These are phyloP conservation scores for Paramacrobiotus metropolitanus DNA, from an alignment of 1,140 invertebrate genomes.

Conservation along the genomic window DNA sequence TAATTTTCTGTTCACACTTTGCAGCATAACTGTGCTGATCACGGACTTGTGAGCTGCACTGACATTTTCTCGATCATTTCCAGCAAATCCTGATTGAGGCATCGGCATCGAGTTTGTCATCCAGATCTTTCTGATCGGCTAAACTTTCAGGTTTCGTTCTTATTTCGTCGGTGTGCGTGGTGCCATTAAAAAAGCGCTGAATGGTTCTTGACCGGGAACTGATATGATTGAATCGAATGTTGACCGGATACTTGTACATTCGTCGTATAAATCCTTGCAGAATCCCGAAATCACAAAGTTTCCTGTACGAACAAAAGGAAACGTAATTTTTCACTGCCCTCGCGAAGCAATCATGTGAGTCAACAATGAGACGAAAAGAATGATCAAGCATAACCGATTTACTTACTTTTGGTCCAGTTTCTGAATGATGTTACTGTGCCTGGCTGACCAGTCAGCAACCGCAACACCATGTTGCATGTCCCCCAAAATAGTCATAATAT, in stretches of 20 bases:
- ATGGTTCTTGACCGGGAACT: neutral
- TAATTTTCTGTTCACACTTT: too few relatives aligned
- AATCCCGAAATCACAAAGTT: neutral
- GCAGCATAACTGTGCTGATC: too few relatives aligned
- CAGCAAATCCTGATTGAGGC: neutral
- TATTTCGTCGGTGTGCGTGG: neutral
- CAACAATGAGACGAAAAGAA: neutral
- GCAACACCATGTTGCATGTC: neutral
- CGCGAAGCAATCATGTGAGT: too few relatives aligned
- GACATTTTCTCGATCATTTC: too few relatives aligned
- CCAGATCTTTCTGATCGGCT: neutral
- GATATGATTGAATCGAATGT: neutral
- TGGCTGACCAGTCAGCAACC: neutral
- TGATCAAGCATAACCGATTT: neutral
- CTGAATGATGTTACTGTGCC: neutral
- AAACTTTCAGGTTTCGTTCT: neutral
- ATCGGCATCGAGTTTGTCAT: neutral
- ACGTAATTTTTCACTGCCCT: too few relatives aligned
- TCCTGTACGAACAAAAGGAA: neutral
- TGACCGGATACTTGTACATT: neutral
- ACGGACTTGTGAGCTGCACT: too few relatives aligned
- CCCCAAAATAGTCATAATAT: neutral
- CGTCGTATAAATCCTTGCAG: neutral
- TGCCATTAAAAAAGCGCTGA: neutral
- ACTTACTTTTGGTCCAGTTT: neutral